Conservation (phyloP, 2,888 invertebrate species). For the Oxystoma pomonae region DNA sequence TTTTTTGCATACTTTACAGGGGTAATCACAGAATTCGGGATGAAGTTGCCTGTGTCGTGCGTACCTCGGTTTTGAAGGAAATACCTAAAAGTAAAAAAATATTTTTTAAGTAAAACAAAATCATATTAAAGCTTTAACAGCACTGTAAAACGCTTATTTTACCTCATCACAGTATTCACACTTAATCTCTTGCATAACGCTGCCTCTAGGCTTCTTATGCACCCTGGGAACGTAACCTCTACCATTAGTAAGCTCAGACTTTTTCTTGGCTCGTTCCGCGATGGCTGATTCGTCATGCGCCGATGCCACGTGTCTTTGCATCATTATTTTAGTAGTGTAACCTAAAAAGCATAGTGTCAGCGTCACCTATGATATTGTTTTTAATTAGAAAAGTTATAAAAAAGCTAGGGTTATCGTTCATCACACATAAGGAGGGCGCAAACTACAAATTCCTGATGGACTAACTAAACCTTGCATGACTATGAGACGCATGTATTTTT, state of each 20-base stretch:
- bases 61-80: slow-evolving; percentile 21
- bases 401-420: no score
- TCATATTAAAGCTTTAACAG: no score
- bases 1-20: neutral
- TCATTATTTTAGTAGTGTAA: neutral
- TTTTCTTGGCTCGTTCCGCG: slow-evolving; percentile 7
- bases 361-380: no score
- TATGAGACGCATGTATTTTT: no score
- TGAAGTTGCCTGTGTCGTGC: slow-evolving; percentile 15
- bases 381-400: no score
- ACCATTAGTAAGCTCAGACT: neutral
- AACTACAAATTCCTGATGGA: no score
- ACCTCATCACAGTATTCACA: slow-evolving; percentile 25
- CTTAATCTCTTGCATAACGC: slow-evolving; percentile 1
- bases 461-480: no score
- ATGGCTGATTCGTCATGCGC: neutral
- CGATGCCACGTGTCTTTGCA: neutral
- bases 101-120: neutral
- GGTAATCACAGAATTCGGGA: slow-evolving; percentile 4
- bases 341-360: no score
- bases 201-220: neutral
- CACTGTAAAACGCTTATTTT: no score
- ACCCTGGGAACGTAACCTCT: neutral
- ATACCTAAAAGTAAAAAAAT: slow-evolving; percentile 6
- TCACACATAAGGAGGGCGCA: no score